Conservation (phyloP, 1,140 invertebrate genomes). For the Linepithema humile region DNA sequence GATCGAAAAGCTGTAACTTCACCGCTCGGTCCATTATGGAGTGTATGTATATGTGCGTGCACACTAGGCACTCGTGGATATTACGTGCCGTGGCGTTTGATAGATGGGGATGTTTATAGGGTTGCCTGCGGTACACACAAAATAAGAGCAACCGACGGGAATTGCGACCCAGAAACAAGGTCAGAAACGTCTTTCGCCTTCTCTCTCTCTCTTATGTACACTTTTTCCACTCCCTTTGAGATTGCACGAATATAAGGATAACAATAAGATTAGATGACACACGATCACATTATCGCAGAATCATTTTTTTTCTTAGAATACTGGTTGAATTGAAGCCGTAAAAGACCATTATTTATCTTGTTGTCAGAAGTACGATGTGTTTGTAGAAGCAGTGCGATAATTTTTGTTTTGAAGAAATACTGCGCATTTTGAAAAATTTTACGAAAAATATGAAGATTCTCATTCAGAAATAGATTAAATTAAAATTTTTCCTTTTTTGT, state of each 20-base stretch:
- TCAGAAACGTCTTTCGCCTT: background rate
- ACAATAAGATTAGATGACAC: background rate
- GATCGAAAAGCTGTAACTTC: conserved; percentile 33
- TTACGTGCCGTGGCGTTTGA: conserved; percentile 40
- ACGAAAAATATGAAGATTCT: background rate
- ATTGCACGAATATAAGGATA: conserved; percentile 51
- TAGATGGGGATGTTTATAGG: conserved; percentile 57
- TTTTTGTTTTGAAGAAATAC: conserved; percentile 45
- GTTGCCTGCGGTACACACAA: no score
- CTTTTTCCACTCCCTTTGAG: background rate
- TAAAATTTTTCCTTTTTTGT: no score
- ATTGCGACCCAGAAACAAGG: conserved; percentile 34
- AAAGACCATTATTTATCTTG: conserved; percentile 1
- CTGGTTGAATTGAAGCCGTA: background rate
- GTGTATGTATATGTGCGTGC: background rate
- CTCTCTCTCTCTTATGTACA: background rate
- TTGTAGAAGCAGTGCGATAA: conserved; percentile 11
- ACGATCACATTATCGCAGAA: conserved; percentile 43
- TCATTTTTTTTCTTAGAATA: background rate
- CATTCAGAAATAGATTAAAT: no score
- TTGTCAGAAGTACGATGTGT: conserved; percentile 10
- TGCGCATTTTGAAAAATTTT: background rate
- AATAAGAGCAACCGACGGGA: conserved; percentile 62
- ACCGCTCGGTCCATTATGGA: conserved; percentile 6
- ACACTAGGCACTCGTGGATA: conserved; percentile 18